A percentile compares a stretch with the other conserved stretches of the same genome.
phyloP scores from a whole-genome alignment of 2,113 vertebrate species.

The Brachionichthys hirsutus region DNA sequence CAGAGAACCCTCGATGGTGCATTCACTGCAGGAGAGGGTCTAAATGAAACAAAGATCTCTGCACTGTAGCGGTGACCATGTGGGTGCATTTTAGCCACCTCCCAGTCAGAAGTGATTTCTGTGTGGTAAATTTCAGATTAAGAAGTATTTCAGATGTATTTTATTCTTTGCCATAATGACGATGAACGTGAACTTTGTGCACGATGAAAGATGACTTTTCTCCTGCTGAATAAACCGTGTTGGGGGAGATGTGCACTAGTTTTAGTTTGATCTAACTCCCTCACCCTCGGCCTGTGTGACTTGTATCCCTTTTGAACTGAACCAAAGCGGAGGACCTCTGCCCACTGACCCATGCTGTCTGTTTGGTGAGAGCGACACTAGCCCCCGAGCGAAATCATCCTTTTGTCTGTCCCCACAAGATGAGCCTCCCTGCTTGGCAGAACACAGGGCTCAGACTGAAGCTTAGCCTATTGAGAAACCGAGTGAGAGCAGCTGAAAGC shows the following conservation, averaged over 20 bases:
- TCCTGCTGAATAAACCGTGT: constrained; percentile 8
- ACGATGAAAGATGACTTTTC: constrained; percentile 7
- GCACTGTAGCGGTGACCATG: too few species aligned
- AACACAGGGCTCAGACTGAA: constrained; percentile 41
- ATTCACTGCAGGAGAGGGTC: too few species aligned
- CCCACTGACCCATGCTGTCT: constrained; percentile 67
- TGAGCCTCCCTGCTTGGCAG: constrained; percentile 58
- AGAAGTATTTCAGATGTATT: too few species aligned
- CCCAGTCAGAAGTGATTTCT: constrained; percentile 3
- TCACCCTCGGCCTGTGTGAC: constrained; percentile 32
- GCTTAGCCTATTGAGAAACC: constrained; percentile 54
- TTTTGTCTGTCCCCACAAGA: constrained; percentile 59
- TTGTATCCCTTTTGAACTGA: constrained; percentile 55
- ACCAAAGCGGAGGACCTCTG: constrained; percentile 59
- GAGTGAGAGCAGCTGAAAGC: constrained; percentile 49
- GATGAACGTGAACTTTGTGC: not conserved
- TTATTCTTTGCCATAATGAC: too few species aligned
- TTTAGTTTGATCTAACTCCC: constrained; percentile 42
- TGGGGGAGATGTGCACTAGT: constrained; percentile 15
- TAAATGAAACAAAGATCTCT: too few species aligned
- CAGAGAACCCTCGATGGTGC: too few species aligned
- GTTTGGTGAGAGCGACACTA: constrained; percentile 55
- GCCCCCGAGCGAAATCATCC: constrained; percentile 59
- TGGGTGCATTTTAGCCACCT: not conserved
- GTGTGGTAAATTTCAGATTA: constrained; percentile 2